Base-by-base conservation (phyloP, 1,140 invertebrate species). In the Danaus plexippus region DNA sequence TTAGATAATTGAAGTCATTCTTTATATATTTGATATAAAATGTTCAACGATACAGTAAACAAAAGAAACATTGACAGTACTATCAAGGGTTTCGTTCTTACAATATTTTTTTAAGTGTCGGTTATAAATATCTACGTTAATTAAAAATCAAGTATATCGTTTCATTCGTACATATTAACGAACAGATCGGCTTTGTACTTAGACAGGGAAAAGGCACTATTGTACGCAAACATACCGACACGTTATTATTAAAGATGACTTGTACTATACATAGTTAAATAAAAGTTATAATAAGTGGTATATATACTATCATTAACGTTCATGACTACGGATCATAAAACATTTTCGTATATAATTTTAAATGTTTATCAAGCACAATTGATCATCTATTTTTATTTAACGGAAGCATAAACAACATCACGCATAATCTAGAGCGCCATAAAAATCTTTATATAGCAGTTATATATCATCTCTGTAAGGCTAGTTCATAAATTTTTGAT, bases 401-500 rank as follows among this genome's bases (percentile, higher is more conserved):
- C 76, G 75, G 72, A 77, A 74, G 60, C 64, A 76, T 80, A 75
- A 77, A 80, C 73, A 75, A 71, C 61, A 70, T 57, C 58, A 51
- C 48, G 66, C 69, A 69, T 69, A 67, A 75, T 75, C 59, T 64
- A 55, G 66, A 62, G 54, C 66, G 59, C 77, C 73, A 73, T 78
- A 78, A 83, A 76, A 77, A 75, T 62, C 64, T 65, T 58, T 77
- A 82, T 76, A 80, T 83, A 73, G 61, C 66, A 56, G 45, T 61
- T 70, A 70, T 75, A 71, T 71, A 65, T 77, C 75, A 75, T 78
- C 64, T 55, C 58, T 67, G 69, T 63, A 69, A 72, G 68, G 69
- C 64, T 66, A 67, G 52, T 54, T 63, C 70, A 77, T 82, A 87
- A 84, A 87, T 87, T 77, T 75, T 54, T 60, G 65, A 74, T 71